A percentile compares a stretch with the other conserved stretches of the same genome.
Conservation (phyloP, 2,797 vertebrate genomes). For the Acanthis flammea region DNA sequence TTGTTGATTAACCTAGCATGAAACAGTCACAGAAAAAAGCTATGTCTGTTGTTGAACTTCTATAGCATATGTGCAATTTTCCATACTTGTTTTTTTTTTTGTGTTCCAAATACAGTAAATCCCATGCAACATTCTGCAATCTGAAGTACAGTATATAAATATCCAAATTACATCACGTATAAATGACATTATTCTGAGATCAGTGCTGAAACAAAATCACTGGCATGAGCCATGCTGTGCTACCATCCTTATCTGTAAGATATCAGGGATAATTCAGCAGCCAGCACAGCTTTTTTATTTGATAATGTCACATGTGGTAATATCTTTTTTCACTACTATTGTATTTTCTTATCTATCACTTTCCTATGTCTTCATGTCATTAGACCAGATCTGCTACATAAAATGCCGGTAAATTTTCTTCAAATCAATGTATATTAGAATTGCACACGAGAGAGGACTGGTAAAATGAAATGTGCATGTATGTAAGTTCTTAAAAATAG, state of each 20-base stretch:
- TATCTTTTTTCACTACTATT: neutral
- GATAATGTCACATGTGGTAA: neutral
- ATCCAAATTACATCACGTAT: neutral
- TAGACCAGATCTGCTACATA: neutral
- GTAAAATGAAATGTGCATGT: neutral
- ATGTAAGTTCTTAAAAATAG: neutral
- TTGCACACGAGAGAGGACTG: neutral
- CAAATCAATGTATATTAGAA: neutral
- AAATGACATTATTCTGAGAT: neutral
- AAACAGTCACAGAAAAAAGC: neutral
- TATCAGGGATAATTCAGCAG: neutral
- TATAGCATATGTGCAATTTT: neutral
- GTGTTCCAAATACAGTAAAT: neutral
- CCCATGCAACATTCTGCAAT: neutral
- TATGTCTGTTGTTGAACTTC: neutral
- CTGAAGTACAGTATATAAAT: neutral
- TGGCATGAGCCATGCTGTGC: neutral
- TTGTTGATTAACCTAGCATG: neutral
- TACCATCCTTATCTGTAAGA: neutral
- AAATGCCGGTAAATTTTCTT: neutral
- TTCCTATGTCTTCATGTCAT: neutral
- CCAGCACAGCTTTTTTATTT: neutral
- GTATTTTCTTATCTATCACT: neutral
- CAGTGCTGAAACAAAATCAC: neutral
- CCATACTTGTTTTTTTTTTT: neutral